Percentiles rank a stretch among this genome's conserved stretches.
Evolutionary conservation across 92 coral and sea anemone species (phyloP).

Genomic region (Diadumene lineata): DNA sequence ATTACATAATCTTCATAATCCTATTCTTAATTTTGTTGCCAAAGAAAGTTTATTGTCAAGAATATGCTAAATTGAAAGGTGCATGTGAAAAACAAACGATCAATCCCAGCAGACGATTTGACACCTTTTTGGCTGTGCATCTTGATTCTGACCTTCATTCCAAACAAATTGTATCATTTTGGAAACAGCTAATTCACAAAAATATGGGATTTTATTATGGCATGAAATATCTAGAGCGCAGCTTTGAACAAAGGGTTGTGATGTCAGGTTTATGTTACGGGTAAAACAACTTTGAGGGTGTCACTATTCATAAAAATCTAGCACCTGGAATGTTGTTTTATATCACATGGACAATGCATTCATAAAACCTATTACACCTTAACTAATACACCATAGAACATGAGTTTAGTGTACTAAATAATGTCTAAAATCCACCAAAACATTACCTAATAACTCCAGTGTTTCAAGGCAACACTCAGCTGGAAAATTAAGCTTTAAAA

Average conservation of each 20-base stretch:
- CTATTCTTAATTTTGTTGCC: background rate
- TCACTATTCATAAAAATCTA: slow-evolving; percentile 5
- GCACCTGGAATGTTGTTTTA: slow-evolving; percentile 29
- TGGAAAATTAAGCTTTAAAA: too few species aligned
- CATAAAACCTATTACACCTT: background rate
- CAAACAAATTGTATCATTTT: background rate
- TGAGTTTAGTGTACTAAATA: slow-evolving; percentile 5
- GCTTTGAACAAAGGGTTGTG: slow-evolving; percentile 20
- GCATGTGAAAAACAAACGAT: background rate
- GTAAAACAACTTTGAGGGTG: slow-evolving; percentile 26
- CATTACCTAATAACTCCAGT: slow-evolving; percentile 21
- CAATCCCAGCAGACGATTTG: too few species aligned
- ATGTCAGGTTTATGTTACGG: background rate
- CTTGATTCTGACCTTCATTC: background rate
- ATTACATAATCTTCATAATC: too few species aligned
- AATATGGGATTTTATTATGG: slow-evolving; percentile 7
- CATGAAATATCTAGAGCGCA: background rate
- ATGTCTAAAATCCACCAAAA: slow-evolving; percentile 5
- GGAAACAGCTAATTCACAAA: background rate
- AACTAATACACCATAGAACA: background rate
- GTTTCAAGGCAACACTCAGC: too few species aligned
- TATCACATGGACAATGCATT: background rate
- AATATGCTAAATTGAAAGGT: background rate
- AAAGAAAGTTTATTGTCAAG: background rate
- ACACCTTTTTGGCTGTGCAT: background rate